Conservation (phyloP, 2,113 vertebrate genomes). For the Zosterops pallidus region DNA sequence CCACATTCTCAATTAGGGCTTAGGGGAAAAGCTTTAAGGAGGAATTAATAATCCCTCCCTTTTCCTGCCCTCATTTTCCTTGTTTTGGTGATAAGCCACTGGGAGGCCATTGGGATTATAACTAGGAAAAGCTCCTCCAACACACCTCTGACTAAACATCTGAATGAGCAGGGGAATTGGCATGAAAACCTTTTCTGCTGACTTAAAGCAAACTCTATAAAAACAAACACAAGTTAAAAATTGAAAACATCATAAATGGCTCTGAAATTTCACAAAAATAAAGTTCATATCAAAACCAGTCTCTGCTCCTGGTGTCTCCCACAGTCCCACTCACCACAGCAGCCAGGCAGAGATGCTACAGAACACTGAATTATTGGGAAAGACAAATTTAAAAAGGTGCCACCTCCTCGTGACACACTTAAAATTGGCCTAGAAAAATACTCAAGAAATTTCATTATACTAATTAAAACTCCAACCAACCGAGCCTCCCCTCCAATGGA, state of each 20-base stretch:
- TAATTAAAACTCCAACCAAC: neutral
- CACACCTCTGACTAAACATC: neutral
- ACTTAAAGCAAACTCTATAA: neutral
- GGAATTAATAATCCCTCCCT: neutral
- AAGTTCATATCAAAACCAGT: neutral
- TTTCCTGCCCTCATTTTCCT: neutral
- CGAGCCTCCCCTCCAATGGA: neutral
- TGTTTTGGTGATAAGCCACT: neutral
- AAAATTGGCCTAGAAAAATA: conserved; percentile 8
- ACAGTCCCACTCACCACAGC: neutral
- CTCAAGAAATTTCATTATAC: neutral
- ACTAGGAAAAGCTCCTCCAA: neutral
- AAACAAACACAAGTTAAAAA: neutral
- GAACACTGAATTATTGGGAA: neutral
- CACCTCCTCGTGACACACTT: neutral
- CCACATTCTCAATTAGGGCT: neutral
- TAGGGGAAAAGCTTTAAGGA: neutral
- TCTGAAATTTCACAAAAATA: conserved; percentile 25
- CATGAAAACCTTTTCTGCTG: neutral
- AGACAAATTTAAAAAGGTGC: neutral
- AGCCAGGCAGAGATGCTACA: conserved; percentile 41
- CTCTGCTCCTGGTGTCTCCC: neutral
- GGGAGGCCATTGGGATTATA: neutral
- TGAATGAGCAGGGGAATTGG: neutral
- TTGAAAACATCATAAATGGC: neutral